Percentiles rank a stretch among this genome's conserved stretches.
Evolutionary conservation across 1,140 invertebrate species (phyloP).

Genomic region (Globodera ellingtonae): DNA sequence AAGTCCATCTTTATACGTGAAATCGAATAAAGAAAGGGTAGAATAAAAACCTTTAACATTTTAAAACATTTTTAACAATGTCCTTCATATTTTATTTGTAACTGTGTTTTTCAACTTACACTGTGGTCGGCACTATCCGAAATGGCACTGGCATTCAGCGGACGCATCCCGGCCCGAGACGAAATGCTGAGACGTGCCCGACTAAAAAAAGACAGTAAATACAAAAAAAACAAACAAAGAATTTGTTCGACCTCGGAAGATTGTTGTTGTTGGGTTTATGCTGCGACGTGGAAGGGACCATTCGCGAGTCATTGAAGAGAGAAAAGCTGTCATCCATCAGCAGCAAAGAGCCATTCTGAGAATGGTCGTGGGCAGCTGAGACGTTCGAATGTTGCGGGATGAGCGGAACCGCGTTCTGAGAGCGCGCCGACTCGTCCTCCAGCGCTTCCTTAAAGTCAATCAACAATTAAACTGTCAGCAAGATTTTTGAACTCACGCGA

Average conservation of each 20-base stretch:
- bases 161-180: conserved; percentile 48
- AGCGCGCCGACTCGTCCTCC: conserved; percentile 25
- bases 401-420: conserved; percentile 9
- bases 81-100: too few relatives aligned
- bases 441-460: conserved; percentile 37
- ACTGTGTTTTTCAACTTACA: conserved; percentile 14
- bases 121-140: conserved; percentile 33
- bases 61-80: too few relatives aligned
- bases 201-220: conserved; percentile 9
- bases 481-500: conserved; percentile 4
- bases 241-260: conserved; percentile 20
- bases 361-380: neutral
- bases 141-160: conserved; percentile 32
- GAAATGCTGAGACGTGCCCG: conserved; percentile 40
- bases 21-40: neutral
- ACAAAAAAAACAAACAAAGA: neutral
- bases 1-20: neutral
- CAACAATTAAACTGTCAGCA: conserved; percentile 10
- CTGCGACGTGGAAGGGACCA: conserved; percentile 19
- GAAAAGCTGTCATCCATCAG: conserved; percentile 27
- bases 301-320: neutral
- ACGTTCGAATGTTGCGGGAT: neutral
- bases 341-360: conserved; percentile 17
- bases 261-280: conserved; percentile 1
- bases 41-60: neutral